These are phyloP conservation scores for Eristalis tenax DNA, from an alignment of 2,888 invertebrate genomes.

Conservation along the genomic window DNA sequence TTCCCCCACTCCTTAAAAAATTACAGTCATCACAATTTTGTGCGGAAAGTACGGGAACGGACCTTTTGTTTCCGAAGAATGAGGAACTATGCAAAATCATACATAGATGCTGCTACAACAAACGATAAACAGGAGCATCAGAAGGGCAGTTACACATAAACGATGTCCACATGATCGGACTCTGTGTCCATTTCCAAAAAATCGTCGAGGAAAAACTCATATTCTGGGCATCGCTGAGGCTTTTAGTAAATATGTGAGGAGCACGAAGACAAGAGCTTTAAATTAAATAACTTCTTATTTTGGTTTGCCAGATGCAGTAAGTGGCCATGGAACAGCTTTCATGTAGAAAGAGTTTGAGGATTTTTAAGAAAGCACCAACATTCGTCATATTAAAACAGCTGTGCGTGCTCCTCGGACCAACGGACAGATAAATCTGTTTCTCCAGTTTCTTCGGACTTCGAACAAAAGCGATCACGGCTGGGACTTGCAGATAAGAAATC, in stretches of 20 bases:
- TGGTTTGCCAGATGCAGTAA: conserved; percentile 72
- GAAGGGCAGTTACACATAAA: conserved; percentile 19
- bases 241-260: conserved; percentile 22
- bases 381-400: neutral
- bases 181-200: neutral
- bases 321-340: conserved; percentile 73
- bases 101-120: neutral
- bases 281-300: conserved; percentile 63
- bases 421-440: neutral
- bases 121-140: neutral
- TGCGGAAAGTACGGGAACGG: no score
- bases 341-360: conserved; percentile 71
- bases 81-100: neutral
- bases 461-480: neutral
- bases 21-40: no score
- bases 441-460: neutral
- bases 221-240: neutral
- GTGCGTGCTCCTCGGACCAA: no score
- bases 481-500: neutral
- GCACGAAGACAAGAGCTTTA: conserved; percentile 22
- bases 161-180: conserved; percentile 33
- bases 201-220: conserved; percentile 31
- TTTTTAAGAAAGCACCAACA: conserved; percentile 62
- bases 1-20: no score
- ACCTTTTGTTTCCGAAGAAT: no score